A percentile compares a stretch with the other conserved stretches of the same genome.
Evolutionary conservation across 2,888 invertebrate species (phyloP).

Genomic region (Callosobruchus maculatus): DNA sequence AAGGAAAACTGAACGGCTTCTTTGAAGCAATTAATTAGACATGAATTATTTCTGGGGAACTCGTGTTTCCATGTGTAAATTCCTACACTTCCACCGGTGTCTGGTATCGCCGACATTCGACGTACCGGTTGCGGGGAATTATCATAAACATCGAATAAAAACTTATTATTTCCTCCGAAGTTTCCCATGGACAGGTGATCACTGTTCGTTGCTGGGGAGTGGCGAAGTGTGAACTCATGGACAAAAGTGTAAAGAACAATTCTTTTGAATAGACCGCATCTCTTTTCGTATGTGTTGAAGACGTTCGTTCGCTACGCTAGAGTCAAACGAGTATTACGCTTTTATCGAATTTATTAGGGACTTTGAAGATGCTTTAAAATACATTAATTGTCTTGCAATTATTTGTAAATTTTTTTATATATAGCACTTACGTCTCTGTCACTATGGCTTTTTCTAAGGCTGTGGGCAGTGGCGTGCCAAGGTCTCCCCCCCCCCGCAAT

Average conservation of each 20-base stretch:
- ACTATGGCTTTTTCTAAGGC: too few species aligned
- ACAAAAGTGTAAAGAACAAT: neutral
- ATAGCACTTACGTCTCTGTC: too few species aligned
- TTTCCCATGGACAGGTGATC: neutral
- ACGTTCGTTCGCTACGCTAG: too few species aligned
- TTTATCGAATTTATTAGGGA: too few species aligned
- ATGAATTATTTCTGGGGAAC: neutral
- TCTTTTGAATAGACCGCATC: too few species aligned
- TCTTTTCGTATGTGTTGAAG: too few species aligned
- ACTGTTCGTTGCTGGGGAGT: neutral
- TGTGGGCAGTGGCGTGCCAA: too few species aligned
- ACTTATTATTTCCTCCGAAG: neutral
- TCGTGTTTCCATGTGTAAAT: neutral
- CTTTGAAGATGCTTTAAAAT: too few species aligned
- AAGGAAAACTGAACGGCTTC: neutral
- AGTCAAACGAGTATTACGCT: too few species aligned
- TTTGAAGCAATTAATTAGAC: neutral
- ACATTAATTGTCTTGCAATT: too few species aligned
- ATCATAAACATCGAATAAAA: neutral
- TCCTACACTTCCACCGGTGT: neutral
- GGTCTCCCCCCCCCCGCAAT: too few species aligned
- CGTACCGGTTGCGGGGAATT: neutral
- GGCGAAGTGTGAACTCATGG: neutral
- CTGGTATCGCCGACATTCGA: neutral
- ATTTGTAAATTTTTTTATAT: too few species aligned